Percentiles rank a stretch among this genome's conserved stretches.
Evolutionary conservation across 2,113 vertebrate species (phyloP).

Genomic region (Pogona vitticeps): DNA sequence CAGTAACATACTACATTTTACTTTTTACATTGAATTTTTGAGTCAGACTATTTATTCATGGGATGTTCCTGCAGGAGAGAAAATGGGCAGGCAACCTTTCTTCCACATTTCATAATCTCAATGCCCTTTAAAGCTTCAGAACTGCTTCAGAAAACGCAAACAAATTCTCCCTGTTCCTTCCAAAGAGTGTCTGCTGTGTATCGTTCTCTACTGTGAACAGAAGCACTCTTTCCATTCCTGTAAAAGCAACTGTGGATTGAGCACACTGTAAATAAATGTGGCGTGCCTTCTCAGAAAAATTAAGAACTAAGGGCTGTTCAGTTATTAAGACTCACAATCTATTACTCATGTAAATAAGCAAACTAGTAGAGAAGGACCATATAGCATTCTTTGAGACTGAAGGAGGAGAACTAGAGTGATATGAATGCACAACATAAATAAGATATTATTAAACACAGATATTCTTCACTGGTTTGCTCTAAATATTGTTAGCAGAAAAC

Average conservation of each 20-base stretch:
- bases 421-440: background rate
- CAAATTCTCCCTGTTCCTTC: no score
- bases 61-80: no score
- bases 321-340: background rate
- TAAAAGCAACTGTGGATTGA: background rate
- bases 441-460: background rate
- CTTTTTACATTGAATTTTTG: no score
- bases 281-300: background rate
- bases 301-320: background rate
- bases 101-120: no score
- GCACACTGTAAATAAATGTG: background rate
- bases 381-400: background rate
- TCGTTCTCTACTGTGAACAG: background rate
- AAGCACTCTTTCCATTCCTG: background rate
- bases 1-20: no score
- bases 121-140: no score
- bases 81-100: no score
- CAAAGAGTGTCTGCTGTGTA: background rate
- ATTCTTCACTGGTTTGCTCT: background rate
- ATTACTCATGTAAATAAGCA: background rate
- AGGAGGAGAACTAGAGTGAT: background rate
- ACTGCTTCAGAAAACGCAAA: no score
- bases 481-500: background rate
- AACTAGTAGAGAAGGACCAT: background rate
- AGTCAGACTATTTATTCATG: no score